Percentiles rank a stretch among this genome's conserved stretches.
Conservation (phyloP, 2,888 invertebrate species). For the Dryocosmus kuriphilus region DNA sequence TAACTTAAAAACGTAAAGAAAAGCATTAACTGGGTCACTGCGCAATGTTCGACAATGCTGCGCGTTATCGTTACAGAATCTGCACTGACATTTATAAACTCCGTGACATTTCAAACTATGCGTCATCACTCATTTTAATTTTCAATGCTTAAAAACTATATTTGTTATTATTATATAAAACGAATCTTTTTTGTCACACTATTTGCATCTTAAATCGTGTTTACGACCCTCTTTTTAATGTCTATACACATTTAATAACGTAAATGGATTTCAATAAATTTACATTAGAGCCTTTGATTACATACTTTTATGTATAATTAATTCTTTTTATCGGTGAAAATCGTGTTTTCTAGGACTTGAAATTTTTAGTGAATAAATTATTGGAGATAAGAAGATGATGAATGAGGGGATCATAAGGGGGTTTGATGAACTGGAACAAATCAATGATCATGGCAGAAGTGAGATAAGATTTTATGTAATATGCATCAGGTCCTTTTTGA, state of each 20-base stretch:
- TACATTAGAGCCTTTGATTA: too few species aligned
- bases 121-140: not conserved
- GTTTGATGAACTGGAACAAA: slow-evolving; percentile 6
- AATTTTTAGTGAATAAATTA: not conserved
- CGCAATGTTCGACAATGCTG: too few species aligned
- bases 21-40: too few species aligned
- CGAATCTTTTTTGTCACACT: not conserved
- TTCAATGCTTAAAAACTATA: not conserved
- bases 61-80: not conserved
- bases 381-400: not conserved
- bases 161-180: not conserved
- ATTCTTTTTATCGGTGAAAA: not conserved
- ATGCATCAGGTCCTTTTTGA: slow-evolving; percentile 1
- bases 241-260: not conserved
- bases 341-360: not conserved
- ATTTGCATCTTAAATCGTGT: not conserved
- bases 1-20: too few species aligned
- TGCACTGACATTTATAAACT: not conserved
- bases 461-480: slow-evolving; percentile 22
- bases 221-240: not conserved
- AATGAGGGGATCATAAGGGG: not conserved
- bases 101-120: not conserved
- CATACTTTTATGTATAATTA: not conserved
- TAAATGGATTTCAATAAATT: too few species aligned
- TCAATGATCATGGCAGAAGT: not conserved